phyloP scores from a whole-genome alignment of 2,888 invertebrate genomes.

The Acleris cristana region DNA sequence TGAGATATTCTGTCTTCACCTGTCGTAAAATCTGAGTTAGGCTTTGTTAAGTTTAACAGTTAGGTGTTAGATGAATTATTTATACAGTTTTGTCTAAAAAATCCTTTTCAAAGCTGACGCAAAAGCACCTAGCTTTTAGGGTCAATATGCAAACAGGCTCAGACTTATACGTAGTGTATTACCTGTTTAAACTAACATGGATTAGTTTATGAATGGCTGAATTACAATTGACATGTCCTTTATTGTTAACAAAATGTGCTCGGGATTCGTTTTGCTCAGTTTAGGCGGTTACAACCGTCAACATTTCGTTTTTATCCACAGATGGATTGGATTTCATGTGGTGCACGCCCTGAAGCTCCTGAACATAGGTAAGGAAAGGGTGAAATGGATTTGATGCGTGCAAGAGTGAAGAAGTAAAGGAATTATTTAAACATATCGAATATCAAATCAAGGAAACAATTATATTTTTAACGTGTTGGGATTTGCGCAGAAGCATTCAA shows the following conservation, averaged over 20 bases:
- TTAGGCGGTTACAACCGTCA: slow-evolving; percentile 82
- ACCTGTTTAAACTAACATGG: neutral
- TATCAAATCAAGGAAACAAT: neutral
- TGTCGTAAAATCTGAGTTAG: slow-evolving; percentile 6
- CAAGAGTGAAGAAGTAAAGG: slow-evolving; percentile 38
- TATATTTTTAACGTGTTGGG: too few species aligned
- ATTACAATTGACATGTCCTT: slow-evolving; percentile 27
- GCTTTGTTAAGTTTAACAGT: neutral
- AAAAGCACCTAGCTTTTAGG: neutral
- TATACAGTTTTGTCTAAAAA: too few species aligned
- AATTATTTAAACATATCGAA: neutral
- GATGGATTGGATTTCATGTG: slow-evolving; percentile 65
- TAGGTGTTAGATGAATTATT: neutral
- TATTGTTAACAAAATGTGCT: slow-evolving; percentile 21
- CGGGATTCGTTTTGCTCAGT: slow-evolving; percentile 53
- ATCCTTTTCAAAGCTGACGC: too few species aligned
- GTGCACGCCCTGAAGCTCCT: slow-evolving; percentile 60
- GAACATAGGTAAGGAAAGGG: slow-evolving; percentile 70
- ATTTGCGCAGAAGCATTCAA: too few species aligned
- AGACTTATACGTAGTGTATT: neutral
- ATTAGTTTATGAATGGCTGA: slow-evolving; percentile 30
- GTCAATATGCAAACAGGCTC: neutral
- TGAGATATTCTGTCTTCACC: slow-evolving; percentile 1
- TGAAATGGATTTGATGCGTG: slow-evolving; percentile 34
- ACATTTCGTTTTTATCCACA: slow-evolving; percentile 82